A percentile compares a stretch with the other conserved stretches of the same genome.
Evolutionary conservation across 92 coral and sea anemone genomes (phyloP).

Genomic region (Epizoanthus rinbou): DNA sequence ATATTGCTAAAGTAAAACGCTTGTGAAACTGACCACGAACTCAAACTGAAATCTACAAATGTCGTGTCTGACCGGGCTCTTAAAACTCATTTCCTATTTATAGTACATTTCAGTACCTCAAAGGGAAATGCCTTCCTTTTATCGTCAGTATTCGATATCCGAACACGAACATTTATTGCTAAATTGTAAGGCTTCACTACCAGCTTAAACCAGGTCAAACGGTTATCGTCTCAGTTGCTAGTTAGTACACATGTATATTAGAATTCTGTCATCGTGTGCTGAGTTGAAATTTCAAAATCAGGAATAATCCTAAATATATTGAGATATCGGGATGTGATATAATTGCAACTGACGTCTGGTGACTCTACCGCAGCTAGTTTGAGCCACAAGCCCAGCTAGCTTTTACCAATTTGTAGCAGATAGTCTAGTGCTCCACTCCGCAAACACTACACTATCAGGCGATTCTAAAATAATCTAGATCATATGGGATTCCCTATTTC

Average conservation of each 20-base stretch:
- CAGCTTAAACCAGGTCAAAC: conserved; percentile 29
- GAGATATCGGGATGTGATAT: background rate
- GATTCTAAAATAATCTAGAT: background rate
- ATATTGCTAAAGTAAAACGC: background rate
- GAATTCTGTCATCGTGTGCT: background rate
- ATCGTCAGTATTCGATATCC: background rate
- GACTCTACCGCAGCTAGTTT: background rate
- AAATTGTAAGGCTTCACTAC: background rate
- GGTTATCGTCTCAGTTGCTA: background rate
- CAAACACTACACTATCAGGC: background rate
- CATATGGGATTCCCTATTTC: background rate
- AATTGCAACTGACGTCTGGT: conserved; percentile 6
- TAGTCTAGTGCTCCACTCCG: background rate
- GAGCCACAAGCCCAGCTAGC: background rate
- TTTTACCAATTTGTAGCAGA: too few relatives aligned
- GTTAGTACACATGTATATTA: background rate
- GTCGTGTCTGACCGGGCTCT: background rate
- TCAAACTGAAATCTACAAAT: background rate
- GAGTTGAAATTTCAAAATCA: background rate
- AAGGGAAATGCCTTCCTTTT: background rate
- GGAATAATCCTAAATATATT: background rate
- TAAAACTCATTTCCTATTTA: background rate
- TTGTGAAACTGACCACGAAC: background rate
- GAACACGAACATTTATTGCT: background rate
- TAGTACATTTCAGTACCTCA: background rate